These are phyloP conservation scores for Etia nguti DNA, from an alignment of 2,113 vertebrate genomes.

Conservation along the genomic window DNA sequence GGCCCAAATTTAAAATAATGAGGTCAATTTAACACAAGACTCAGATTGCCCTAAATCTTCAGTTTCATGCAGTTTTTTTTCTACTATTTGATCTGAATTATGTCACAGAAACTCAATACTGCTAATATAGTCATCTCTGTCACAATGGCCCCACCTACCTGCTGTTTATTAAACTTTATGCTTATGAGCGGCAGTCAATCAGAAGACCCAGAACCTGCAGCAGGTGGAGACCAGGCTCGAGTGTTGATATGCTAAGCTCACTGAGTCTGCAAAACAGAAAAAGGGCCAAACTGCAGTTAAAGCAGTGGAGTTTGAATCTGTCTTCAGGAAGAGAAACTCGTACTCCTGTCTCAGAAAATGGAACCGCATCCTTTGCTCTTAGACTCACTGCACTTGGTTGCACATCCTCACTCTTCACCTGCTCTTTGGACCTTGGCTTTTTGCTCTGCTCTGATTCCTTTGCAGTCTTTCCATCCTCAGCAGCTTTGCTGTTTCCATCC, in stretches of 20 bases:
- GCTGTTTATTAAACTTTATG: neutral
- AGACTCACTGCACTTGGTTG: neutral
- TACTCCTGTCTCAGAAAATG: slow-evolving; percentile 55
- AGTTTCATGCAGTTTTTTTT: neutral
- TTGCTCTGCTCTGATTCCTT: neutral
- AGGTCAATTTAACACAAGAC: neutral
- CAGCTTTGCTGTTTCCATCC: neutral
- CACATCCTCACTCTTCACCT: neutral
- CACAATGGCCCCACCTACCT: neutral
- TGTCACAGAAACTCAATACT: neutral
- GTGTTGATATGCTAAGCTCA: neutral
- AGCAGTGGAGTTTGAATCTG: neutral
- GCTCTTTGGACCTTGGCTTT: neutral
- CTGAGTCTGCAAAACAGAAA: neutral
- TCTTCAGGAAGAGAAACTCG: neutral
- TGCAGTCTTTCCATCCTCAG: neutral
- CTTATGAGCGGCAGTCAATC: neutral
- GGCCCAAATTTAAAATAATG: neutral
- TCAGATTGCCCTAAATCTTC: neutral
- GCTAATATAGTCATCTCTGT: neutral
- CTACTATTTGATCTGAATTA: neutral
- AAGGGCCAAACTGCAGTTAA: fast-evolving
- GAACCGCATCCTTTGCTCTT: slow-evolving; percentile 77
- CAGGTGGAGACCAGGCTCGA: neutral
- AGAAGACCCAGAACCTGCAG: neutral